These are phyloP conservation scores for Pteropus alecto DNA, from an alignment of 2,113 vertebrate genomes.

Conservation along the genomic window DNA sequence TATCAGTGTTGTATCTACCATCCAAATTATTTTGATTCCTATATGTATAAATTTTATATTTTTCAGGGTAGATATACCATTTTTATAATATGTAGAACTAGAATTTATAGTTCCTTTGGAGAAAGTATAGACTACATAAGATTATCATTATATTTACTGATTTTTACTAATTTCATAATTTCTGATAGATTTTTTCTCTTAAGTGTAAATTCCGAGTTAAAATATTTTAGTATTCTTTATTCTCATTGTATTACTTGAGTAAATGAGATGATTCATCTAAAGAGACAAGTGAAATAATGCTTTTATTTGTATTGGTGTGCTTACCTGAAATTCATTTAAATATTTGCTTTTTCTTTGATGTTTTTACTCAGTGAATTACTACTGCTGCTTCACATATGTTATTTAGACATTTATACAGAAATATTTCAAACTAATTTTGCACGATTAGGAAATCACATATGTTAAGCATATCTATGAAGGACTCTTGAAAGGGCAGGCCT, in stretches of 20 bases:
- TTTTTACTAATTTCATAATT: not conserved
- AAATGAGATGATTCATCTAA: not conserved
- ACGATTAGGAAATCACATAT: not conserved
- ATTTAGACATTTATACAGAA: not conserved
- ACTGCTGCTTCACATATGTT: not conserved
- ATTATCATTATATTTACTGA: not conserved
- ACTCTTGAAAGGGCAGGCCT: not conserved
- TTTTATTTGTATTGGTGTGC: not conserved
- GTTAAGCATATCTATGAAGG: not conserved
- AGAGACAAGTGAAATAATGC: not conserved
- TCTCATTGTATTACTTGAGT: not conserved
- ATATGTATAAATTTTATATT: not conserved
- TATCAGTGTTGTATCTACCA: not conserved
- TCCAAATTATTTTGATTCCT: not conserved
- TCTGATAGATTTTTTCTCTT: not conserved
- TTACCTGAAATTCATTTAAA: not conserved
- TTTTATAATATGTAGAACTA: not conserved
- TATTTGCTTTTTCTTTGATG: not conserved
- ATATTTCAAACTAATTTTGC: not conserved
- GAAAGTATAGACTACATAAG: not conserved
- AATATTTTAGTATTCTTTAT: not conserved
- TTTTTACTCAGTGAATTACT: not conserved
- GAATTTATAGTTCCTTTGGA: not conserved
- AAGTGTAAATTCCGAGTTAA: not conserved
- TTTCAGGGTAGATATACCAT: not conserved